Percentiles rank a stretch among this genome's conserved stretches.
Evolutionary conservation across 2,888 invertebrate genomes (phyloP).

Genomic region (Orchesella flavescens): DNA sequence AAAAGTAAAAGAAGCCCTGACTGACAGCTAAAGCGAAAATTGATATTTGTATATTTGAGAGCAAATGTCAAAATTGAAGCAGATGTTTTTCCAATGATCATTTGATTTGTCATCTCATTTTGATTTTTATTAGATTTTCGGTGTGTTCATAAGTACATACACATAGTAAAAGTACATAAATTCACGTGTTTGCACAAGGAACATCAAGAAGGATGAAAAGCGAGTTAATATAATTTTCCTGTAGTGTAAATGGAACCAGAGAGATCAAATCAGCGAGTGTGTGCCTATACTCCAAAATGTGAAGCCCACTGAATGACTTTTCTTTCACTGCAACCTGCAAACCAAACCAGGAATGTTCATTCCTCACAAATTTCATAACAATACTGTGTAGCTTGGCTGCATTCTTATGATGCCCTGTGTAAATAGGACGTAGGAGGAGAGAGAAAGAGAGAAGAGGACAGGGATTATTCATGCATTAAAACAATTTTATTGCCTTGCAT

Average conservation of each 20-base stretch:
- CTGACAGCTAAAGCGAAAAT: too few relatives aligned
- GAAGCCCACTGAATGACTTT: too few relatives aligned
- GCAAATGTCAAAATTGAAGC: constrained; percentile 1
- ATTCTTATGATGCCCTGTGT: constrained; percentile 67
- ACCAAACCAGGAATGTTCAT: neutral
- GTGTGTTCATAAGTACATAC: too few relatives aligned
- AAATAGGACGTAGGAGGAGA: constrained; percentile 55
- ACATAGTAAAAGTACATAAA: too few relatives aligned
- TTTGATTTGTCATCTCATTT: constrained; percentile 66
- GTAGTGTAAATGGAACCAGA: constrained; percentile 46
- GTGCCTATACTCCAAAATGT: too few relatives aligned
- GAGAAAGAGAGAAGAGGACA: constrained; percentile 38
- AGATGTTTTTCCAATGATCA: constrained; percentile 52
- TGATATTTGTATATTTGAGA: neutral
- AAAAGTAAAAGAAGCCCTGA: too few relatives aligned
- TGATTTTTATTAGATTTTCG: constrained; percentile 60
- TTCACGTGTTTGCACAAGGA: too few relatives aligned
- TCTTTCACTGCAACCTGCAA: too few relatives aligned
- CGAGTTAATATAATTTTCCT: too few relatives aligned
- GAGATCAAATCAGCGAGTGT: constrained; percentile 45
- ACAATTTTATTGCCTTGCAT: constrained; percentile 7
- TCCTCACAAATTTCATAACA: neutral
- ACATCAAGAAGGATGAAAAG: too few relatives aligned
- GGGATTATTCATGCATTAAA: constrained; percentile 25
- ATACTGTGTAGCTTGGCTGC: neutral